Conservation (phyloP, 2,113 vertebrate genomes). For the Stigmatopora argus region DNA sequence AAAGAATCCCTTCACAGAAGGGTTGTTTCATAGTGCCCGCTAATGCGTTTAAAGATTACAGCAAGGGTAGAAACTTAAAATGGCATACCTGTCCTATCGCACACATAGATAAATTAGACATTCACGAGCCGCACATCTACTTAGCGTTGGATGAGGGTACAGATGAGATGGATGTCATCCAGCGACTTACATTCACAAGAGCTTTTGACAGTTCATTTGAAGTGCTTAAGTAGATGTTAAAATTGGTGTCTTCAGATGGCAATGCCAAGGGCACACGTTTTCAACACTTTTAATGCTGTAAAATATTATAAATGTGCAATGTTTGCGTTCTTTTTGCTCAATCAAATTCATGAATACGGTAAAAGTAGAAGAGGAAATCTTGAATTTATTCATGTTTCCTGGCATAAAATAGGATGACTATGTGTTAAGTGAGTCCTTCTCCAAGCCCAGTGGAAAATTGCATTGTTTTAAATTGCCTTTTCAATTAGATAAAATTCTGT, state of each 20-base stretch:
- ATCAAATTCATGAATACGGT: neutral
- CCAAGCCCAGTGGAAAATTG: neutral
- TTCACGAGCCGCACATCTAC: neutral
- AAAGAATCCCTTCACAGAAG: neutral
- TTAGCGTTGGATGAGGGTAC: neutral
- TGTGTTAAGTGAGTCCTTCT: neutral
- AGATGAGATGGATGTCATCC: neutral
- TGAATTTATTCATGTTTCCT: neutral
- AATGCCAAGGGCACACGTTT: neutral
- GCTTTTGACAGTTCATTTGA: slow-evolving; percentile 3
- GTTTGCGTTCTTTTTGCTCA: neutral
- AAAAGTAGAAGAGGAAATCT: neutral
- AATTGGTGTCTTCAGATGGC: neutral
- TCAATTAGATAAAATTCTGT: neutral
- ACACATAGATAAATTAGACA: neutral
- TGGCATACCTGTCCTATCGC: neutral
- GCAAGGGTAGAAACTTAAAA: neutral
- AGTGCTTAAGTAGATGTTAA: neutral
- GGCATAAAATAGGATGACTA: neutral
- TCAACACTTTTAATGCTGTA: no score
- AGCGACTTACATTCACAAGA: neutral
- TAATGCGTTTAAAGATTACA: slow-evolving; percentile 1
- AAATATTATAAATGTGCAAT: neutral
- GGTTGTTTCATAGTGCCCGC: neutral
- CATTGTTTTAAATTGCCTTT: neutral